Evolutionary conservation across 2,797 vertebrate species (phyloP), one percentile per base, ranked within the genome.

Genomic region (Coracias cyanogaster): DNA sequence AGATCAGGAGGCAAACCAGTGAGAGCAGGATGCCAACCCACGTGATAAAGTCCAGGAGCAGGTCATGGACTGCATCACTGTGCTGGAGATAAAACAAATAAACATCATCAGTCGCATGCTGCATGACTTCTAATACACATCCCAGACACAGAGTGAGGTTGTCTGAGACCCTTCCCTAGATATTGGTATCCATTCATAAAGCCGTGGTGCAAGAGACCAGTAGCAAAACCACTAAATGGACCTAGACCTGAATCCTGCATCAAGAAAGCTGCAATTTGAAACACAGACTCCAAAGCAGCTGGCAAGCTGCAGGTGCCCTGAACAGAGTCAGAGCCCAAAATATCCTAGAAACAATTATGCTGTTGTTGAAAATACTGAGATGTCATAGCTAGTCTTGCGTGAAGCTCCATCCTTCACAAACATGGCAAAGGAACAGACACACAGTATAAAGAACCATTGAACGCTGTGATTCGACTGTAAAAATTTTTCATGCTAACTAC

Each of bases 11-110:
- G 97, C 99, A 99, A 92, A 99, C 99, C 87, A 99, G 99, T 4
- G 99, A 99, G 26, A 99, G 98, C 72, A 99, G 98, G 97, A 99
- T 99, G 94, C 99, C 99, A 69, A 99, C 99, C 99, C 99, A 99
- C 0, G 99, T 99, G 78, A 99, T 99, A 90, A 99, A 99, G 86
- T 99, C 99, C 96, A 99, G 98, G 49, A 99, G 98, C 64, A 99
- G 98, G 96, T 99, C 98, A 22, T 99, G 99, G 66, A 99, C 98
- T 1, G 99, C 98, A 88, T 99, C 99, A 5, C 98, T 98, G 91
- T 99, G 98, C 99, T 99, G 98, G 14, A 97, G 89, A 96, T 21
- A 96, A 51, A 98, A 93, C 4, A 70, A 77, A 71, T 28, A 74
- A 76, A 31, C 85, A 64, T 3, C 17, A 72, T 94, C 41, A 91